Percentiles rank a stretch among this genome's conserved stretches.
phyloP scores from a whole-genome alignment of 2,888 invertebrate species.

The Lacanobia oleracea region DNA sequence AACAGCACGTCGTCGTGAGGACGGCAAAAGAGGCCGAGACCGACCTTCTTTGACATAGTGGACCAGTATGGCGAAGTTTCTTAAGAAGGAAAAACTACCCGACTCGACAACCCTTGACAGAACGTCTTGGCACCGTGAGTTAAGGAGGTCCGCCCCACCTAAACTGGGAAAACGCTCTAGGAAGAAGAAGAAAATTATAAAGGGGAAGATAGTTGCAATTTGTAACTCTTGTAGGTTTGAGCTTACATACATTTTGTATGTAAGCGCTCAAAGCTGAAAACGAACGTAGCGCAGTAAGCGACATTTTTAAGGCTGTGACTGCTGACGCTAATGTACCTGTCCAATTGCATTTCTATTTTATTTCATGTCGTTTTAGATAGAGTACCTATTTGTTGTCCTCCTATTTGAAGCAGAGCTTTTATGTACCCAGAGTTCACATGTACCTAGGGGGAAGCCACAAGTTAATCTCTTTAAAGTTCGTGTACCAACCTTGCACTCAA shows the following conservation, averaged over 20 bases:
- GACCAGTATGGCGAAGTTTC: not conserved
- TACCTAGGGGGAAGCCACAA: not conserved
- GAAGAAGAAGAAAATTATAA: not conserved
- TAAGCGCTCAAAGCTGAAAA: slow-evolving; percentile 13
- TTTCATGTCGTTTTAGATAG: not conserved
- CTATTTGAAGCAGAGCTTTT: slow-evolving; percentile 2
- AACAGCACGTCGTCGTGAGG: not conserved
- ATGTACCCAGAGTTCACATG: not conserved
- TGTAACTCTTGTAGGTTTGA: not conserved
- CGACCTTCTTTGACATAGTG: not conserved
- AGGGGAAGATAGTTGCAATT: not conserved
- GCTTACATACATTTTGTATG: not conserved
- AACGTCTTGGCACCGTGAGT: not conserved
- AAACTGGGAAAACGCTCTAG: not conserved
- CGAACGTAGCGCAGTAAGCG: not conserved
- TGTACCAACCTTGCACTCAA: slow-evolving; percentile 34
- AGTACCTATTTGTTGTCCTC: not conserved
- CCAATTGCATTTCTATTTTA: not conserved
- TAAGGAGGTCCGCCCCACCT: not conserved
- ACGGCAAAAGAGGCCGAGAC: not conserved
- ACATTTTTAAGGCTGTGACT: not conserved
- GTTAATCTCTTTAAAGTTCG: slow-evolving; percentile 29
- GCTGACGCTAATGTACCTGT: not conserved
- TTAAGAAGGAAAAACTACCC: not conserved
- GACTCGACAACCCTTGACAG: not conserved